Percentiles rank a stretch among this genome's conserved stretches.
These are phyloP conservation scores for Tridacna gigas DNA, from an alignment of 2,888 invertebrate species.

Conservation along the genomic window DNA sequence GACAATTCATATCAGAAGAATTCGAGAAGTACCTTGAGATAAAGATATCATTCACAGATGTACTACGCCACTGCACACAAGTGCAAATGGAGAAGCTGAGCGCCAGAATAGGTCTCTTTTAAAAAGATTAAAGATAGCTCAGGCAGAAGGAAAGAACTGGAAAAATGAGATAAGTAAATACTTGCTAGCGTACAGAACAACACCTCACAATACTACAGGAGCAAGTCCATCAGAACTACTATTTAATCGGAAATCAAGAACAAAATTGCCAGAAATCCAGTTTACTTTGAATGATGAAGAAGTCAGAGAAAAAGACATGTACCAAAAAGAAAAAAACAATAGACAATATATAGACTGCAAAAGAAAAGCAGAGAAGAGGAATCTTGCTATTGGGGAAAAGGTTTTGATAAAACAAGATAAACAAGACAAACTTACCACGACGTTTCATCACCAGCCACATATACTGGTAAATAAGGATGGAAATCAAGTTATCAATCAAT, in stretches of 20 bases:
- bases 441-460: slow-evolving; percentile 35
- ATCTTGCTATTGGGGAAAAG: slow-evolving; percentile 40
- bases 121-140: slow-evolving; percentile 61
- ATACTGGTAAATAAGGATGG: slow-evolving; percentile 26
- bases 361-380: slow-evolving; percentile 19
- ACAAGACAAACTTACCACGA: slow-evolving; percentile 36
- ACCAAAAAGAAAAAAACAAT: slow-evolving; percentile 26
- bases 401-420: slow-evolving; percentile 38
- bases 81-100: slow-evolving; percentile 65
- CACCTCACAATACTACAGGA: slow-evolving; percentile 61
- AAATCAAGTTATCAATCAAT: slow-evolving; percentile 26
- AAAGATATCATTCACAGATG: slow-evolving; percentile 53
- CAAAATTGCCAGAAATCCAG: slow-evolving; percentile 50
- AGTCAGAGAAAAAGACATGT: slow-evolving; percentile 40
- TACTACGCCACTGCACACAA: slow-evolving; percentile 56
- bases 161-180: slow-evolving; percentile 51
- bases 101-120: slow-evolving; percentile 61
- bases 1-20: slow-evolving; percentile 51
- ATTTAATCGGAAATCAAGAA: slow-evolving; percentile 48
- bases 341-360: slow-evolving; percentile 35
- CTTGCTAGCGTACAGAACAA: slow-evolving; percentile 55
- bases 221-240: slow-evolving; percentile 51
- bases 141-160: slow-evolving; percentile 46
- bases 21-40: slow-evolving; percentile 50
- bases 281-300: slow-evolving; percentile 12